Evolutionary conservation across 1,140 invertebrate species (phyloP), one percentile per base, ranked within the genome.

Genomic region (Lasioglossum baleicum): DNA sequence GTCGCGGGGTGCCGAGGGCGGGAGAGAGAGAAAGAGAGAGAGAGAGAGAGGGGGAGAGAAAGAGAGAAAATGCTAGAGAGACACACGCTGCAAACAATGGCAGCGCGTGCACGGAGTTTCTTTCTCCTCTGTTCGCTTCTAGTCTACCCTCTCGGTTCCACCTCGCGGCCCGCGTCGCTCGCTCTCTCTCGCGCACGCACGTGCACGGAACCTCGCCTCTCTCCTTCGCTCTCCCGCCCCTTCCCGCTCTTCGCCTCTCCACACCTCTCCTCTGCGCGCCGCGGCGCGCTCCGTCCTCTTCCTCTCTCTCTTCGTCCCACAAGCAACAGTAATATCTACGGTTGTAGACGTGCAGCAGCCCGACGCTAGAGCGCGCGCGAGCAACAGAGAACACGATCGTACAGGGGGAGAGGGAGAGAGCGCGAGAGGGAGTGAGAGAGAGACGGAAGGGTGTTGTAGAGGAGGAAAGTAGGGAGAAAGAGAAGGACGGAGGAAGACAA

Each of bases 11-110:
- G 7, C 94, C 78, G 91, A 26, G 77, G 17, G 75, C 60, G 1
- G 4, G 31, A 35, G 4, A 35, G 31, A 35, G 31, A 35, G 31
- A n/a, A n/a, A n/a, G n/a, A n/a, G n/a, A n/a, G n/a, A n/a, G n/a
- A n/a, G n/a, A n/a, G n/a, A n/a, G n/a, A n/a, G n/a, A n/a, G n/a
- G n/a, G n/a, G n/a, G n/a, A 35, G 31, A 35, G 4, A 35, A n/a
- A 79, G 74, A 70, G 78, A 65, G 80, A 83, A 71, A 83, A 81
- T 58, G 80, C 70, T 70, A 76, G 78, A 76, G 87, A 88, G 83
- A 87, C 82, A 89, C 89, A 92, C 89, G 90, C 88, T 90, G 90
- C 90, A 92, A 92, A 92, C 91, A 92, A 92, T 92, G 91, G 90
- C 88, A 92, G 90, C 90, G 91, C 92, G 91, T 91, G 92, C 89